Percentiles rank a stretch among this genome's conserved stretches.
phyloP scores from a whole-genome alignment of 2,113 vertebrate genomes.

The Rhinolophus ferrumequinum region DNA sequence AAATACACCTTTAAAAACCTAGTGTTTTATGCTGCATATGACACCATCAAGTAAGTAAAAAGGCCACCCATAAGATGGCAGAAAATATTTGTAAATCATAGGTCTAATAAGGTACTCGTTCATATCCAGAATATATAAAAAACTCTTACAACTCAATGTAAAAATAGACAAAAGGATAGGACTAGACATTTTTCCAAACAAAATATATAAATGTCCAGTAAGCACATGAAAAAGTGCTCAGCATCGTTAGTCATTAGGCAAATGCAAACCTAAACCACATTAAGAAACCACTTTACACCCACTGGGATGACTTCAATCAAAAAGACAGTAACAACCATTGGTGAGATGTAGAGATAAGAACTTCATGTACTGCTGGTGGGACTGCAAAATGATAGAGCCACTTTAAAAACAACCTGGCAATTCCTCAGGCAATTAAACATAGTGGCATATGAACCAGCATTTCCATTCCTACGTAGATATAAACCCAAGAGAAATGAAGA shows the following conservation, averaged over 20 bases:
- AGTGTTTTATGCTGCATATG: neutral
- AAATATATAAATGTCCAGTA: neutral
- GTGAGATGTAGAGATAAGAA: neutral
- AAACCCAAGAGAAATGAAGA: neutral
- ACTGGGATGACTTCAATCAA: neutral
- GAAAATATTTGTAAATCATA: neutral
- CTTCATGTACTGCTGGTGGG: neutral
- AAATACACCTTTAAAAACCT: slow-evolving; percentile 21
- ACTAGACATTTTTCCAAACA: slow-evolving; percentile 14
- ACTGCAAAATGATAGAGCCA: neutral
- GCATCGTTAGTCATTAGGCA: neutral
- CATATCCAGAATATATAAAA: neutral
- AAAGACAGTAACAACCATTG: neutral
- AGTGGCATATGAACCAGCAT: neutral
- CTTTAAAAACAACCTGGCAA: neutral
- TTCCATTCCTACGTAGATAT: neutral
- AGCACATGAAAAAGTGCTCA: neutral
- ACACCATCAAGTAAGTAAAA: neutral
- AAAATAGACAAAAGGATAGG: neutral
- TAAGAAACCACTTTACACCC: neutral
- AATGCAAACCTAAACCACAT: slow-evolving; percentile 3
- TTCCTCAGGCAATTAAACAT: neutral
- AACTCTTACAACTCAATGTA: neutral
- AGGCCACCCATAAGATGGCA: neutral
- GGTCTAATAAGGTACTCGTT: neutral